Conservation (phyloP, 2,888 invertebrate genomes). For the Pardosa pseudoannulata region DNA sequence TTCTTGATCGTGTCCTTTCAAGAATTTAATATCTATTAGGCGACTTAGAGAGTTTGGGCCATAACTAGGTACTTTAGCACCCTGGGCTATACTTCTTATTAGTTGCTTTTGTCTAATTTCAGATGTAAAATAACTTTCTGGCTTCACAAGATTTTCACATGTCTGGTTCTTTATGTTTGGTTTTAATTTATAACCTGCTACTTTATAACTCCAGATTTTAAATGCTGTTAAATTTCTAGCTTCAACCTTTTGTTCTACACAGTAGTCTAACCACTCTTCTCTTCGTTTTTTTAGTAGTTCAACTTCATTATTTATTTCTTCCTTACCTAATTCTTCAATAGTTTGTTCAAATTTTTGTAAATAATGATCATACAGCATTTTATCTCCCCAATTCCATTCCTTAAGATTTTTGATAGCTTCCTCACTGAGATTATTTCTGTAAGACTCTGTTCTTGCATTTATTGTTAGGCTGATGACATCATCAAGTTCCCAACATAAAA, state of each 20-base stretch:
- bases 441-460: conserved; percentile 74
- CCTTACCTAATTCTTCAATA: conserved; percentile 57
- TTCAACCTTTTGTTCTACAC: conserved; percentile 61
- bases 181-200: conserved; percentile 59
- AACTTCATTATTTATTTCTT: conserved; percentile 60
- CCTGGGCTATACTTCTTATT: conserved; percentile 41
- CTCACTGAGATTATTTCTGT: conserved; percentile 69
- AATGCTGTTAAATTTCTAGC: conserved; percentile 60
- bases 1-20: conserved; percentile 49
- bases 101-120: conserved; percentile 69
- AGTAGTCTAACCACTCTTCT: conserved; percentile 64
- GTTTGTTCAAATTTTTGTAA: conserved; percentile 66
- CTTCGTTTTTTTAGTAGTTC: conserved; percentile 53
- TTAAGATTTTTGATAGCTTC: conserved; percentile 70
- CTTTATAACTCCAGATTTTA: conserved; percentile 67
- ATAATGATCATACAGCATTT: conserved; percentile 75
- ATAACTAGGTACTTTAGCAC: conserved; percentile 51
- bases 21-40: conserved; percentile 46
- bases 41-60: conserved; percentile 47
- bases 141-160: conserved; percentile 69
- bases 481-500: conserved; percentile 75
- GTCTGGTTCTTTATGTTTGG: conserved; percentile 38
- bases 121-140: conserved; percentile 64
- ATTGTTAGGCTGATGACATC: conserved; percentile 75
- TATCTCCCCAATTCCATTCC: conserved; percentile 74